phyloP scores from a whole-genome alignment of 2,888 invertebrate genomes.

The Scelioninae gen. 1 region DNA sequence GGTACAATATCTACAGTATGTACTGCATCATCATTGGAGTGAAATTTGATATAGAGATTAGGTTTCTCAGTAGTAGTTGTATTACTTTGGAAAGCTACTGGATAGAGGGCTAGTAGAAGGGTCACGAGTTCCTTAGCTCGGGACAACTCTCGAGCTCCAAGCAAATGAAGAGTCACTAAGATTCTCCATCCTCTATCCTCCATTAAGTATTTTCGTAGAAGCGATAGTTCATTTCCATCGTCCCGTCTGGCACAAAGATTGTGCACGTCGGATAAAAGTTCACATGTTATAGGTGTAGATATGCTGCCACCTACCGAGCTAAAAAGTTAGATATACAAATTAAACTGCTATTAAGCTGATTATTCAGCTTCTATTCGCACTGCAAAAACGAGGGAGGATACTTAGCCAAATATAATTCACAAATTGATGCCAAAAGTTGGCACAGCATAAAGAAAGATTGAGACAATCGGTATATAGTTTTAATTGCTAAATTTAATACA shows the following conservation, averaged over 20 bases:
- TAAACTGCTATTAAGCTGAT: background rate
- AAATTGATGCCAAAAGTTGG: no score
- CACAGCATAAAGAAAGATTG: no score
- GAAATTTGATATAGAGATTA: constrained; percentile 79
- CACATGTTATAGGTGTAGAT: constrained; percentile 87
- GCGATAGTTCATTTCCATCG: constrained; percentile 82
- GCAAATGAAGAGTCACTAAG: constrained; percentile 86
- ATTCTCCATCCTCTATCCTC: constrained; percentile 88
- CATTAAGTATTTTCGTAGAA: constrained; percentile 86
- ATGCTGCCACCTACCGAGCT: constrained; percentile 86
- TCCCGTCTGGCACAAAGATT: constrained; percentile 82
- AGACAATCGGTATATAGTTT: no score
- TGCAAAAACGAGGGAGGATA: no score
- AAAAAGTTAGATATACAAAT: constrained; percentile 35
- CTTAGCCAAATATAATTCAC: no score
- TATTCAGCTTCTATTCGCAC: no score
- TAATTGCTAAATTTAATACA: no score
- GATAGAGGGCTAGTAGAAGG: constrained; percentile 86
- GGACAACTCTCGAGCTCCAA: constrained; percentile 87
- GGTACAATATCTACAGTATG: constrained; percentile 80
- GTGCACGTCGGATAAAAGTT: constrained; percentile 88
- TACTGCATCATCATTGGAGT: constrained; percentile 79
- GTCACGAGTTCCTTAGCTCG: constrained; percentile 87
- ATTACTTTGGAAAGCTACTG: constrained; percentile 76
- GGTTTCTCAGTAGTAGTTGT: constrained; percentile 7